Percentiles rank a stretch among this genome's conserved stretches.
phyloP scores from a whole-genome alignment of 2,888 invertebrate species.

The Leucoptera coffeella region DNA sequence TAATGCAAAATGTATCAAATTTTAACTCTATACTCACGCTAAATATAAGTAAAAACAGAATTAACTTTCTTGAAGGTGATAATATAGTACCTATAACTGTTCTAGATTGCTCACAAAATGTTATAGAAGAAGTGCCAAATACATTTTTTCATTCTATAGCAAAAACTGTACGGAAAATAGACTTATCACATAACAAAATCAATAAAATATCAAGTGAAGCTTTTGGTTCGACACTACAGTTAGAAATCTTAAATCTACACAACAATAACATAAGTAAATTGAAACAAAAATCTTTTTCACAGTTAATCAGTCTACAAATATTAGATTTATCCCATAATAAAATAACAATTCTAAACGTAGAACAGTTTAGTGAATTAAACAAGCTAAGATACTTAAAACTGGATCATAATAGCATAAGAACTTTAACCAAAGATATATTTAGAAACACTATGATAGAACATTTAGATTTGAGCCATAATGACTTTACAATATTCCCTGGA shows the following conservation, averaged over 20 bases:
- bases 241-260: constrained; percentile 69
- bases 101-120: constrained; percentile 66
- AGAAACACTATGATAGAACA: constrained; percentile 74
- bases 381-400: constrained; percentile 69
- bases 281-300: constrained; percentile 71
- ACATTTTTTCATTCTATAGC: constrained; percentile 59
- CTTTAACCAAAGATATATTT: constrained; percentile 72
- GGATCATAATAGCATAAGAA: constrained; percentile 64
- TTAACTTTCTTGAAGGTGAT: constrained; percentile 40
- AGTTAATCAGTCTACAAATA: constrained; percentile 67
- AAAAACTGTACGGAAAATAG: constrained; percentile 59
- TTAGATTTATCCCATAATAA: constrained; percentile 73
- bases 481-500: constrained; percentile 73
- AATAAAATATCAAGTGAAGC: constrained; percentile 64
- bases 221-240: constrained; percentile 62
- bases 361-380: constrained; percentile 72
- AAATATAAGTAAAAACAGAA: constrained; percentile 69
- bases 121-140: constrained; percentile 59
- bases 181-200: constrained; percentile 70
- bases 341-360: constrained; percentile 69
- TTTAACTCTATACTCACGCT: constrained; percentile 61
- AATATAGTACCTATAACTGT: constrained; percentile 57
- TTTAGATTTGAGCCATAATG: constrained; percentile 73
- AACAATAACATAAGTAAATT: constrained; percentile 68
- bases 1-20: constrained; percentile 64